Conservation (phyloP, 2,797 vertebrate genomes). For the Pteropus rufus region DNA sequence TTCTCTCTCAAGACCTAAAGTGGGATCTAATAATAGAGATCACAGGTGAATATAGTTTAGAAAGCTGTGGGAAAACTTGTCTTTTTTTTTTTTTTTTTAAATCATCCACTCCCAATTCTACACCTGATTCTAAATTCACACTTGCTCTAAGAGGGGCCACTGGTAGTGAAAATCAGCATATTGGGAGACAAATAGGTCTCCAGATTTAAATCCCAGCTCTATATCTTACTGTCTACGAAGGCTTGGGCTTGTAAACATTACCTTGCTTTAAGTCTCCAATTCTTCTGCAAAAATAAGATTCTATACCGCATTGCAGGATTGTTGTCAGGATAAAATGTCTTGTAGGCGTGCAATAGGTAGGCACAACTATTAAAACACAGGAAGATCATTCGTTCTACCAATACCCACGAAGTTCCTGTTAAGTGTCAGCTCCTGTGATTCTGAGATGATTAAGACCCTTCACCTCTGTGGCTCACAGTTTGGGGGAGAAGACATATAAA, state of each 20-base stretch:
- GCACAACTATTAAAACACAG: not conserved
- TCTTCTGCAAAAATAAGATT: not conserved
- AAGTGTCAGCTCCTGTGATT: not conserved
- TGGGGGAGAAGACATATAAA: not conserved
- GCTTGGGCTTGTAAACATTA: not conserved
- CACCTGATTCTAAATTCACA: not conserved
- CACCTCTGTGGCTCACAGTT: not conserved
- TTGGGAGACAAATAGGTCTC: not conserved
- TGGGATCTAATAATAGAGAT: not conserved
- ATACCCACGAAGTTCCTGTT: not conserved
- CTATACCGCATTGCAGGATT: not conserved
- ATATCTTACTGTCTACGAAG: not conserved
- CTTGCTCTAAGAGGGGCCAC: not conserved
- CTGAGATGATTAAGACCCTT: not conserved
- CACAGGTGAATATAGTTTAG: not conserved
- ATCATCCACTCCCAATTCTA: not conserved
- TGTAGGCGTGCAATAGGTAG: not conserved
- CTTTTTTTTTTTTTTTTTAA: not conserved
- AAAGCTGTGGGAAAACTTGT: not conserved
- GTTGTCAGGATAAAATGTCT: not conserved
- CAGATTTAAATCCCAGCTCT: not conserved
- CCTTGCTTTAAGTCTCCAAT: not conserved
- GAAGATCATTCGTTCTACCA: not conserved
- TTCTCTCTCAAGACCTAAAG: not conserved
- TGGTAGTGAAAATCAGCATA: not conserved